These are phyloP conservation scores for Lithodes maja DNA, from an alignment of 2,888 invertebrate species.

Conservation along the genomic window DNA sequence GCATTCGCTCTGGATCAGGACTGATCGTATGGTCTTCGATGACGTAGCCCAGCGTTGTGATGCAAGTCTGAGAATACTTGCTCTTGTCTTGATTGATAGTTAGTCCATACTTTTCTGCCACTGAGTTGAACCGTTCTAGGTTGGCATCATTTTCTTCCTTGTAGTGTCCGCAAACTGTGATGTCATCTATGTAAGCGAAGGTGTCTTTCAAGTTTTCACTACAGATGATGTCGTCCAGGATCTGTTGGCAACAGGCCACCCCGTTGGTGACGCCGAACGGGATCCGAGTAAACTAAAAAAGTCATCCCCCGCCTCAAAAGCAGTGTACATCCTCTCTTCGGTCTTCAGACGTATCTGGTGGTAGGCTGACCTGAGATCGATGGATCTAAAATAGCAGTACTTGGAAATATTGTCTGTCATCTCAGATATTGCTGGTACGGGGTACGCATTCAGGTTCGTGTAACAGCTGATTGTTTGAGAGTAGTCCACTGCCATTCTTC, in stretches of 20 bases:
- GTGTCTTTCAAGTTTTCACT: neutral
- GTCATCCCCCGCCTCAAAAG: conserved; percentile 16
- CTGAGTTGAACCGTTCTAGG: conserved; percentile 1
- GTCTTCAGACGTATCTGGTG: conserved; percentile 20
- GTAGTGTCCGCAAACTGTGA: neutral
- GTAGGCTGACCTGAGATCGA: conserved; percentile 17
- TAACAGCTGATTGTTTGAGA: conserved; percentile 9
- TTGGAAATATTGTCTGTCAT: neutral
- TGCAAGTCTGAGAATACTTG: conserved; percentile 4
- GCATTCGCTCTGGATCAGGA: conserved; percentile 19
- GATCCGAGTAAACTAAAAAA: conserved; percentile 20
- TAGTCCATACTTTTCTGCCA: neutral
- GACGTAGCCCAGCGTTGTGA: neutral
- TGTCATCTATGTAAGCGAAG: conserved; percentile 21
- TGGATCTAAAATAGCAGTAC: conserved; percentile 29
- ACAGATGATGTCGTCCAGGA: conserved; percentile 11
- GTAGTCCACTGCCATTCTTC: conserved; percentile 27
- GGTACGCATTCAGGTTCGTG: conserved; percentile 26
- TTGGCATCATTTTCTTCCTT: neutral
- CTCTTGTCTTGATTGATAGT: neutral
- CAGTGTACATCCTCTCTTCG: conserved; percentile 23
- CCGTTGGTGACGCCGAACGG: conserved; percentile 25
- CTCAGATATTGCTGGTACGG: conserved; percentile 23
- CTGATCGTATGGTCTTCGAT: neutral
- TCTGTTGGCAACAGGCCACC: conserved; percentile 20